A percentile compares a stretch with the other conserved stretches of the same genome.
These are phyloP conservation scores for Diacarnus erythraeanus DNA, from an alignment of 37 sponge, comb jelly and placozoan species.

Conservation along the genomic window DNA sequence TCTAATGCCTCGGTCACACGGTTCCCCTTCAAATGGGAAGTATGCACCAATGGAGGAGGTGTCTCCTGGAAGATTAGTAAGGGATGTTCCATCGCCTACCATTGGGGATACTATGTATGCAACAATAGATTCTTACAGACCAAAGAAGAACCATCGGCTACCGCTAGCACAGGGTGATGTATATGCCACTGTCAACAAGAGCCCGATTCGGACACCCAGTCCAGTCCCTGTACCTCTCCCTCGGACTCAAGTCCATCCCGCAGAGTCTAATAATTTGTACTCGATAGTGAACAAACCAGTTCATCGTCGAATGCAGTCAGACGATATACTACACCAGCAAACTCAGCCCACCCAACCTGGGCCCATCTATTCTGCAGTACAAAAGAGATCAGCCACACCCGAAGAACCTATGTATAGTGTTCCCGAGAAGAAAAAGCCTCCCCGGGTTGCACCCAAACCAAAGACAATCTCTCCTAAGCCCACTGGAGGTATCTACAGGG, in stretches of 20 bases:
- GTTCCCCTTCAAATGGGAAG: neutral
- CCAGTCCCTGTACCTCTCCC: neutral
- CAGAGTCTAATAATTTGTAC: neutral
- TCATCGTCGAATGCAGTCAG: neutral
- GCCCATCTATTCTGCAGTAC: neutral
- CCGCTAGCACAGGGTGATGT: neutral
- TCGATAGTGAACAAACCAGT: neutral
- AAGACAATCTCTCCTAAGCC: constrained; percentile 4
- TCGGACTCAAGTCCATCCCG: neutral
- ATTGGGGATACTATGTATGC: constrained; percentile 2
- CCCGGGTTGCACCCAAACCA: constrained; percentile 20
- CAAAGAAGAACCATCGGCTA: neutral
- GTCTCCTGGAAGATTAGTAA: neutral
- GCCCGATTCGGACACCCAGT: neutral
- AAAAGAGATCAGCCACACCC: constrained; percentile 4
- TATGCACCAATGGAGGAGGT: constrained; percentile 3
- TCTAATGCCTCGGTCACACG: neutral
- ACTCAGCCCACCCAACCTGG: neutral
- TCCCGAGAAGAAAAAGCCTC: constrained; percentile 13
- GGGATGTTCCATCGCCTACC: neutral
- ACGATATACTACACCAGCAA: neutral
- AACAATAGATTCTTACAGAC: neutral
- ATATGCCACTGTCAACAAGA: neutral
- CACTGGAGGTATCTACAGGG: neutral
- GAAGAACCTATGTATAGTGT: constrained; percentile 14